Evolutionary conservation across 2,888 invertebrate genomes (phyloP).

Genomic region (Tupiocoris notatus): DNA sequence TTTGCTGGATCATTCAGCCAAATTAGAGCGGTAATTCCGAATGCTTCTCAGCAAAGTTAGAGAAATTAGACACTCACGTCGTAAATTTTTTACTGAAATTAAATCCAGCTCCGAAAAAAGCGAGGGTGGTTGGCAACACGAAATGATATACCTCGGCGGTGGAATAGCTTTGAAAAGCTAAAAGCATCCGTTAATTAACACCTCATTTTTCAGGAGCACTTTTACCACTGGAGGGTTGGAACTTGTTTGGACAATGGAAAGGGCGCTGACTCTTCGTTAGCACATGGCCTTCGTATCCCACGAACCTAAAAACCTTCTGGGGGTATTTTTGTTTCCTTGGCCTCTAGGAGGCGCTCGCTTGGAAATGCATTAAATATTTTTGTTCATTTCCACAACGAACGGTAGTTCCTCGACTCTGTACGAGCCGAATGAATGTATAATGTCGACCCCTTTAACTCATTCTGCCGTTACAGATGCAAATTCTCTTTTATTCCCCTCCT

Average conservation of each 20-base stretch:
- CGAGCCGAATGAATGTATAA: slow-evolving; percentile 3
- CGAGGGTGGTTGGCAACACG: not conserved
- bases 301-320: not conserved
- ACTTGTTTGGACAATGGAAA: slow-evolving; percentile 18
- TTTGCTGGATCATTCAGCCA: no score
- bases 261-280: slow-evolving; percentile 24
- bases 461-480: slow-evolving; percentile 15
- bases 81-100: not conserved
- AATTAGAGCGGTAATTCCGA: no score
- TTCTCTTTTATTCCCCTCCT: slow-evolving; percentile 23
- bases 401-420: not conserved
- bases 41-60: not conserved
- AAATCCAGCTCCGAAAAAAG: not conserved
- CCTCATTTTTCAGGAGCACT: slow-evolving; percentile 21
- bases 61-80: not conserved
- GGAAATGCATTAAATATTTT: slow-evolving; percentile 31
- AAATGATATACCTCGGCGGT: not conserved
- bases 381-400: slow-evolving; percentile 1
- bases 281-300: not conserved
- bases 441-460: slow-evolving; percentile 8
- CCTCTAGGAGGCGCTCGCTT: slow-evolving; percentile 5
- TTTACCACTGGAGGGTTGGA: slow-evolving; percentile 1
- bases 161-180: not conserved
- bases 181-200: slow-evolving; percentile 27
- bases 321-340: not conserved